Base-by-base conservation (phyloP, 2,797 vertebrate species). In the Microctenopoma lineatum region DNA sequence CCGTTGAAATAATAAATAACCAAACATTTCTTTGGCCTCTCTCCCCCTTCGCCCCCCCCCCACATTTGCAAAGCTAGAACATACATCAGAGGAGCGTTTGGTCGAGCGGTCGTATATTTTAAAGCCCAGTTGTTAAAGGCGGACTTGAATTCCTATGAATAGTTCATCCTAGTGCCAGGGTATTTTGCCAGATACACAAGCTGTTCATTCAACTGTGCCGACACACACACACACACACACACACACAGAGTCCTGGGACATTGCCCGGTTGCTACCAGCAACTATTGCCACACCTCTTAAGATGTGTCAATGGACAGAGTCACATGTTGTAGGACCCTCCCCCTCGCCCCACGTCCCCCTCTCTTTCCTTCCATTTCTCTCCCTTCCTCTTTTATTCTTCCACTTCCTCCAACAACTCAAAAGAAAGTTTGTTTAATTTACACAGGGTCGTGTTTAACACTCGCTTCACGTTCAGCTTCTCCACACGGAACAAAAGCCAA, bases 251-350 rank as follows among this genome's bases (percentile, higher is more conserved):
- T 26, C 8, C 48, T 80, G 79, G 81, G 75, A 80, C 81, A 76
- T 74, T 65, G 80, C 75, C 83, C 46, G 44, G 90, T 91, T 91
- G 89, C 90, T 69, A 87, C 36, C 70, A 4, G 84, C 81, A 57
- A 91, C 90, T 44, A 53, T 70, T 66, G 63, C 81, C 86, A 80
- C 86, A 69, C 89, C 90, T 86, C 84, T 77, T 13, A 46, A 70
- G 77, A 87, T 74, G 79, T 90, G 90, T 45, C 44, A 92, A 92
- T 91, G 88, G 82, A 74, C 73, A 53, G 60, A 66, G 65, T 86
- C 81, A 76, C 77, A 38, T 73, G 75, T 62, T 53, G 36, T 4
- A 26, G 46, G 36, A 7, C 60, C 80, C 74, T 18, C 63, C 75
- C 16, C n/a, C 5, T 25, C 29, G 39, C 52, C 74, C 51, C 46